Base-by-base conservation (phyloP, 2,888 invertebrate species). In the Oscheius sp. region DNA sequence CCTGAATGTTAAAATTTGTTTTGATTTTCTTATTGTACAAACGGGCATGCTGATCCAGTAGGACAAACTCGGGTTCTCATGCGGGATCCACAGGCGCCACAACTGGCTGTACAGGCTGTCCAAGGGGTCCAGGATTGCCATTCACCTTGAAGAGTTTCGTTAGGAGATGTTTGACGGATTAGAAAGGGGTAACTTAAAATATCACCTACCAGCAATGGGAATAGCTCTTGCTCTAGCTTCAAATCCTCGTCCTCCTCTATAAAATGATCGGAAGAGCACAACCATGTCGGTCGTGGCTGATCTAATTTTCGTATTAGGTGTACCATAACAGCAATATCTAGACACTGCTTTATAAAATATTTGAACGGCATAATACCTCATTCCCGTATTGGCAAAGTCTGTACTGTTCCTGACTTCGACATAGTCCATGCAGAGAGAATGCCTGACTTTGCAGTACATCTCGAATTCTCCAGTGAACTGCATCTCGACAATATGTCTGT, bases 381-480 rank as follows among this genome's bases (percentile, higher is more conserved):
- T 89, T 75, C 89, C 89, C n/a, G 89, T 89, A 62, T 89, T 89
- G 21, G 89, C 89, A 58, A 89, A 89, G 74, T 89, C 89, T 11
- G 89, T 89, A 32, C 88, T 83, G 66, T 89, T 89, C 4, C 89
- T 70, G 50, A 89, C 86, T 75, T 89, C 89, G 5, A 89, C 88
- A 75, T 89, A 89, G 77, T 89, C 89, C 89, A 89, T 89, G 76
- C 89, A 89, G 35, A 89, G 80, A 1, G 89, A 89, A 79, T 89
- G 89, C 21, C 87, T 75, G 4, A 78, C 84, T 77, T 89, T 89
- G 76, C 89, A 89, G 72, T 89, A 89, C 86, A 89, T 88, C 74
- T 89, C 89, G 72, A 89, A 89, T 65, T 86, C 85, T 3, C 87
- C 88, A 58, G 80, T 76, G 73, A 89, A 89, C 68, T 89, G 86